Evolutionary conservation across 1,140 invertebrate species (phyloP).

Genomic region (Drosophila equinoxialis): DNA sequence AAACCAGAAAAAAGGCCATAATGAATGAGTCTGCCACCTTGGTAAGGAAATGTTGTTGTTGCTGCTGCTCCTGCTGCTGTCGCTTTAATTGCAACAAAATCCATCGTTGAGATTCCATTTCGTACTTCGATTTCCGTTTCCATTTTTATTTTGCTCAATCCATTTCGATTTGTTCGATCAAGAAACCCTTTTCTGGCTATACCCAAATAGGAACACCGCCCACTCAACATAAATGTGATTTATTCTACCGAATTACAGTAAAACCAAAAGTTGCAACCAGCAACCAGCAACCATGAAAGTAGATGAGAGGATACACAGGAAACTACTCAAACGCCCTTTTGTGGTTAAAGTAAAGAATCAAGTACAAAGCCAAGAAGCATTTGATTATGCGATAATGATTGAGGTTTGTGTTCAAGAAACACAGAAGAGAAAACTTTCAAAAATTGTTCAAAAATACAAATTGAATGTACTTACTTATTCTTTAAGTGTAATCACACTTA

Average conservation of each 20-base stretch:
- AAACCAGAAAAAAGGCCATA: constrained; percentile 72
- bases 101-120: constrained; percentile 38
- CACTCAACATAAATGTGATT: constrained; percentile 56
- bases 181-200: constrained; percentile 18
- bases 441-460: background rate
- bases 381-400: background rate
- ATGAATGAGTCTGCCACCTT: constrained; percentile 43
- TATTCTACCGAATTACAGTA: constrained; percentile 56
- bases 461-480: too few species aligned
- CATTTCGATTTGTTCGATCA: constrained; percentile 35
- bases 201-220: constrained; percentile 15
- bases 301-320: background rate
- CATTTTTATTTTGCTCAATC: constrained; percentile 49
- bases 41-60: constrained; percentile 32
- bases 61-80: constrained; percentile 7
- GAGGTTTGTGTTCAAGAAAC: background rate
- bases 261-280: constrained; percentile 3
- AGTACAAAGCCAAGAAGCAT: background rate
- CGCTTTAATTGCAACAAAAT: constrained; percentile 61
- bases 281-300: background rate
- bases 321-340: constrained; percentile 4
- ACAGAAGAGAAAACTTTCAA: background rate
- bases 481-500: background rate
- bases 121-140: constrained; percentile 62
- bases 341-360: background rate